These are phyloP conservation scores for Dasyprocta punctata DNA, from an alignment of 2,113 vertebrate species.

Conservation along the genomic window DNA sequence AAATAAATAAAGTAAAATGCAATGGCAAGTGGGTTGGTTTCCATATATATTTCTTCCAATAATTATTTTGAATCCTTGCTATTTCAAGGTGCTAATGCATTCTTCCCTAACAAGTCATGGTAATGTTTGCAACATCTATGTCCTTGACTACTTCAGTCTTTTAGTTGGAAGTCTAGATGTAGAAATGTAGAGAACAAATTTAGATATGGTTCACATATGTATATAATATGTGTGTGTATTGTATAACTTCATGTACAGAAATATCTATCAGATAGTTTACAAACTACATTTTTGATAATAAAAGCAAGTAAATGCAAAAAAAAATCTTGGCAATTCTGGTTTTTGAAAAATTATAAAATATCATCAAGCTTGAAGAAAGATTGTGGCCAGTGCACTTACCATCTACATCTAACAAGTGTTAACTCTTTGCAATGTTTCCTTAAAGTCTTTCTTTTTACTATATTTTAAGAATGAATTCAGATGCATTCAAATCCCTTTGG, in stretches of 20 bases:
- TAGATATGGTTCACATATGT: background rate
- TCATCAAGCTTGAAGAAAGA: background rate
- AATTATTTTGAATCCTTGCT: constrained; percentile 19
- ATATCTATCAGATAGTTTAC: constrained; percentile 4
- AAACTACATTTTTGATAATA: constrained; percentile 2
- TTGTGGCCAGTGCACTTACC: background rate
- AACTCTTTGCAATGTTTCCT: background rate
- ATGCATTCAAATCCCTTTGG: background rate
- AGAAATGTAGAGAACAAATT: background rate
- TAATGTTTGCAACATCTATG: background rate
- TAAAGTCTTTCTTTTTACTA: background rate
- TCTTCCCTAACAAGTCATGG: background rate
- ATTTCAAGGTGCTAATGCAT: background rate
- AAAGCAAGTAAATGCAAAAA: constrained; percentile 11
- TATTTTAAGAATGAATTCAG: background rate
- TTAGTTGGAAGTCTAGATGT: background rate
- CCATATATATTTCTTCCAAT: background rate
- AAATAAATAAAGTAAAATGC: no score
- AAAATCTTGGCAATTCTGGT: background rate
- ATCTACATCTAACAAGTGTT: background rate
- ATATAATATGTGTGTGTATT: background rate
- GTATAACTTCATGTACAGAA: background rate
- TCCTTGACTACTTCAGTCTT: background rate
- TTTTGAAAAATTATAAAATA: background rate
- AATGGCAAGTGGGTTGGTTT: background rate